Percentiles rank a stretch among this genome's conserved stretches.
phyloP scores from a whole-genome alignment of 2,888 invertebrate genomes.

The Stenichneumon culpator region DNA sequence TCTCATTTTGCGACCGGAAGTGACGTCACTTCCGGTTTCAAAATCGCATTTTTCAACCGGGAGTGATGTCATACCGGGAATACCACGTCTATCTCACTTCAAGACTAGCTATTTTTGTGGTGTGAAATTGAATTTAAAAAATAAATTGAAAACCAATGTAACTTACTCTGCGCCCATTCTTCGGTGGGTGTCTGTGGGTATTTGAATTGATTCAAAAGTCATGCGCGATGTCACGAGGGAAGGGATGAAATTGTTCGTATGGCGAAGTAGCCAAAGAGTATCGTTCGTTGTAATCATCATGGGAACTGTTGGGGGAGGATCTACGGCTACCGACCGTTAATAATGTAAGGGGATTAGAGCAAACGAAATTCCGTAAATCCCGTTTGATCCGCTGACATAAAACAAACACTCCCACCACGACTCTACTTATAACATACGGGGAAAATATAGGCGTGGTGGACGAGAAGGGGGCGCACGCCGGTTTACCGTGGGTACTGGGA shows the following conservation, averaged over 20 bases:
- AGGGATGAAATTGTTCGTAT: constrained; percentile 37
- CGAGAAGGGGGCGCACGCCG: constrained; percentile 31
- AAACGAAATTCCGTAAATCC: constrained; percentile 80
- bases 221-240: constrained; percentile 18
- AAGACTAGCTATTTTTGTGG: neutral
- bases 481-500: constrained; percentile 64
- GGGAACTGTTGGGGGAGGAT: constrained; percentile 71
- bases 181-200: neutral
- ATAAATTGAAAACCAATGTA: neutral
- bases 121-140: neutral
- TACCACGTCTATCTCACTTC: neutral
- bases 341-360: constrained; percentile 72
- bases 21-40: too few relatives aligned
- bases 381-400: constrained; percentile 80
- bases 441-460: constrained; percentile 23
- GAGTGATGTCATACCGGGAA: too few relatives aligned
- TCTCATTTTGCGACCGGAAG: neutral
- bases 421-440: constrained; percentile 2
- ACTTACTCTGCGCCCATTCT: neutral
- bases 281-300: constrained; percentile 73
- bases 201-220: constrained; percentile 47
- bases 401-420: constrained; percentile 80
- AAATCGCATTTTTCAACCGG: neutral
- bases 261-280: constrained; percentile 45
- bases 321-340: constrained; percentile 69